Evolutionary conservation across 2,888 invertebrate genomes (phyloP), one percentile per base, ranked within the genome.

Genomic region (Loripinus fragilis): DNA sequence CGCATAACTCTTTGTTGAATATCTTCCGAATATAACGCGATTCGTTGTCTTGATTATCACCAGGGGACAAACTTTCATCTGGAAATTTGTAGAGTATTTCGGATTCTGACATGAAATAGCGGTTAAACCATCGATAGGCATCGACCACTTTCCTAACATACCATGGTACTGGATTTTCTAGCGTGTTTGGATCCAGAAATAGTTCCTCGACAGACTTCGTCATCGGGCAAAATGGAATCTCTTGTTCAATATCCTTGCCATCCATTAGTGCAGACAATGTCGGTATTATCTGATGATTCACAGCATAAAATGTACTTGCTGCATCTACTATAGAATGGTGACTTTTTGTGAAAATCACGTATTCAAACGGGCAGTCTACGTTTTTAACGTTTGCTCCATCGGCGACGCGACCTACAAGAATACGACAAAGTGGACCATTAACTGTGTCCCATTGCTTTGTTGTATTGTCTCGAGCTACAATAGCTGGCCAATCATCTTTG

Each of bases 371-470:
- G 33, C 10, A 7, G 38, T 38, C 12, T 38, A 12, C 7, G n/a
- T 52, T 25, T 8, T 25, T 52, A 38, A 12, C 5, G 38, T 38
- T 12, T 38, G 7, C 38, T 38, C 7, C 5, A 2, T 23, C 7
- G 25, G 25, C 60, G 2, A 60, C 60, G 17, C 23, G 30, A 2
- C 33, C 20, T 10, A 60, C 33, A 33, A 60, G 30, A 33, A 30
- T 12, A 7, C 33, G 30, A 30, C 60, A 60, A 30, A 60, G 60
- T 10, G 60, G 60, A 15, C 60, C 60, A 60, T 60, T 60, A 60
- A 15, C 20, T 1, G 1, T 2, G 33, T 60, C 60, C 1, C 30
- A 28, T 33, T 60, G 1, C 15, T 33, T 33, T 3, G 8, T 60
- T 1, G 25, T 33, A 33, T 60, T 25, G n/a, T 60, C 60, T n/a